Conservation (phyloP, 1,140 invertebrate species). For the Scaptomyza pallida region DNA sequence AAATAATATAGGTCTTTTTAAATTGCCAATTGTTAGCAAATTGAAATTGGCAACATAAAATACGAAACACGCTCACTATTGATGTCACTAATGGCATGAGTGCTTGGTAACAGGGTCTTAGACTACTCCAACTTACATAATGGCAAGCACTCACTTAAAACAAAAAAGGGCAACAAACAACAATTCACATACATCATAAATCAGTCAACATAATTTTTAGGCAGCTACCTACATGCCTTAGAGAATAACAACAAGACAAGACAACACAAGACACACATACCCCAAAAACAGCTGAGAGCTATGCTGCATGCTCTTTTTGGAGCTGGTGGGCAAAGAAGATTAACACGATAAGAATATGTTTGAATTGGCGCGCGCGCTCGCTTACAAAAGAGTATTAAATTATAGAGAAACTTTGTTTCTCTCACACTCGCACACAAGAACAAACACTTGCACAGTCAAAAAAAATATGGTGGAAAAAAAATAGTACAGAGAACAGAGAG, state of each 20-base stretch:
- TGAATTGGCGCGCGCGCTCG: constrained; percentile 41
- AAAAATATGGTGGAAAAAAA: neutral
- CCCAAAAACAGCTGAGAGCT: constrained; percentile 29
- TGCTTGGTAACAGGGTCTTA: constrained; percentile 34
- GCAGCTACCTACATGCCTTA: constrained; percentile 3
- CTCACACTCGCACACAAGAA: constrained; percentile 8
- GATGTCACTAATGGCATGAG: constrained; percentile 25
- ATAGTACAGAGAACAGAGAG: too few relatives aligned
- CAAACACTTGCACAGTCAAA: neutral
- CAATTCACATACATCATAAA: constrained; percentile 41
- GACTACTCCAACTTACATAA: constrained; percentile 41
- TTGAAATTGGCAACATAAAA: constrained; percentile 15
- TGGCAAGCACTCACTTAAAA: constrained; percentile 8
- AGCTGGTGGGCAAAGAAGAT: constrained; percentile 13
- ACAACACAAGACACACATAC: too few relatives aligned
- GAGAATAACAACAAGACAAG: constrained; percentile 14
- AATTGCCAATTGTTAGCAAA: neutral
- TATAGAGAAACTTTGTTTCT: neutral
- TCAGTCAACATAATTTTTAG: constrained; percentile 38
- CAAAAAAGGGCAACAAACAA: constrained; percentile 24
- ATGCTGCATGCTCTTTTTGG: constrained; percentile 57
- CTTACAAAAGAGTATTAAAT: constrained; percentile 3
- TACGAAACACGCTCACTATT: constrained; percentile 22
- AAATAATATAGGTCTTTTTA: too few relatives aligned
- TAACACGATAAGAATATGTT: constrained; percentile 20